phyloP scores from a whole-genome alignment of 2,888 invertebrate genomes.

The Pecten maximus region DNA sequence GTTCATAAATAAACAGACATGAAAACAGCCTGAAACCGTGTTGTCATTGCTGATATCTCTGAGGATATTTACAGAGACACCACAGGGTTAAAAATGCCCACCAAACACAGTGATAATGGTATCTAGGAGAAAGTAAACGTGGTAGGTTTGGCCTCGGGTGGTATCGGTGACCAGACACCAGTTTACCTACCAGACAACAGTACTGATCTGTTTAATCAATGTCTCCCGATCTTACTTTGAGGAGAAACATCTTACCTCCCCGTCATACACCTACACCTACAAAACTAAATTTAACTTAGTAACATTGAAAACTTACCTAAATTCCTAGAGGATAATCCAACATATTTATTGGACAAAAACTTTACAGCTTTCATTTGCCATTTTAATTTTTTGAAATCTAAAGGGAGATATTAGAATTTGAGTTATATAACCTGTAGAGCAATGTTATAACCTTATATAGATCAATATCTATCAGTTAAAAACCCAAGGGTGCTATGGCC shows the following conservation, averaged over 20 bases:
- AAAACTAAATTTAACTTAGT: not conserved
- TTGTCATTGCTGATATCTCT: not conserved
- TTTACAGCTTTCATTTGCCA: no score
- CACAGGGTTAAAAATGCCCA: not conserved
- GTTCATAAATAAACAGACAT: conserved; percentile 3
- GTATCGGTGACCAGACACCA: not conserved
- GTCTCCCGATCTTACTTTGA: not conserved
- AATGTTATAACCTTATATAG: no score
- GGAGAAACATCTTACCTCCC: not conserved
- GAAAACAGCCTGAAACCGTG: conserved; percentile 23
- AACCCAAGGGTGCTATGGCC: not conserved
- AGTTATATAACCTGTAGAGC: not conserved
- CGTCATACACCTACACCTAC: not conserved
- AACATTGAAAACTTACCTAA: no score
- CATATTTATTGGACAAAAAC: no score
- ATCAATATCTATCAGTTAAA: no score
- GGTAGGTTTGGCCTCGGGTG: not conserved
- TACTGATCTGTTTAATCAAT: not conserved
- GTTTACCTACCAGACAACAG: not conserved
- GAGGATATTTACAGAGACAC: not conserved
- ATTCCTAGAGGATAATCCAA: no score
- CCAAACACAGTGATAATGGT: not conserved
- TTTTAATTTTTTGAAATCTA: not conserved
- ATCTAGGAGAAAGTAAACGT: not conserved
- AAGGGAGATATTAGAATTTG: not conserved